Conservation (phyloP, 1,140 invertebrate species). For the Zaprionus ghesquierei region DNA sequence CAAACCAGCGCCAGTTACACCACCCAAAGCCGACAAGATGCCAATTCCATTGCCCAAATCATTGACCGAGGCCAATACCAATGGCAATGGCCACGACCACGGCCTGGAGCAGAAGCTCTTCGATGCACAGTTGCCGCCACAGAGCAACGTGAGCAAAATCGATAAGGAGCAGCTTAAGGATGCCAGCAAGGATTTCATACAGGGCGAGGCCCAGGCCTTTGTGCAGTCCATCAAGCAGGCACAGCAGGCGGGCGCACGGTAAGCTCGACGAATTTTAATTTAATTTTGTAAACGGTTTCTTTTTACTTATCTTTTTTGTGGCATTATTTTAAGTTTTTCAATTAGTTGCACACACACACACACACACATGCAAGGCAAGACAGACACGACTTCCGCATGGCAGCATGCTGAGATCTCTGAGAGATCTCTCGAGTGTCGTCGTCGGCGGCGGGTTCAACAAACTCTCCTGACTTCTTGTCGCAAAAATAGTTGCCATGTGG, state of each 20-base stretch:
- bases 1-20: conserved; percentile 28
- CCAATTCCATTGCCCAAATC: conserved; percentile 68
- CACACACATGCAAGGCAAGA: not conserved
- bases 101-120: conserved; percentile 52
- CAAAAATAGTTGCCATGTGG: conserved; percentile 75
- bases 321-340: conserved; percentile 38
- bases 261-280: conserved; percentile 34
- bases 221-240: conserved; percentile 71
- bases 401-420: not conserved
- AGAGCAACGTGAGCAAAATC: conserved; percentile 51
- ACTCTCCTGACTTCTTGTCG: conserved; percentile 62
- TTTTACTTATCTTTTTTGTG: conserved; percentile 26
- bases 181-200: conserved; percentile 73
- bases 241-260: conserved; percentile 62
- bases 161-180: conserved; percentile 62
- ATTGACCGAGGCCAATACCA: conserved; percentile 54
- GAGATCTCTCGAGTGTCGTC: not conserved
- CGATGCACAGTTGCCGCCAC: conserved; percentile 26
- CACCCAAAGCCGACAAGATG: conserved; percentile 61
- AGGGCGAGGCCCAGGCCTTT: conserved; percentile 63
- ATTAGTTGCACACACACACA: conserved; percentile 25
- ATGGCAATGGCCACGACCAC: conserved; percentile 49
- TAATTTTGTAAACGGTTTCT: conserved; percentile 26
- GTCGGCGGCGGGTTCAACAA: conserved; percentile 50
- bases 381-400: conserved; percentile 53